A percentile compares a stretch with the other conserved stretches of the same genome.
Evolutionary conservation across 1,140 invertebrate genomes (phyloP).

Genomic region (Batillaria attramentaria): DNA sequence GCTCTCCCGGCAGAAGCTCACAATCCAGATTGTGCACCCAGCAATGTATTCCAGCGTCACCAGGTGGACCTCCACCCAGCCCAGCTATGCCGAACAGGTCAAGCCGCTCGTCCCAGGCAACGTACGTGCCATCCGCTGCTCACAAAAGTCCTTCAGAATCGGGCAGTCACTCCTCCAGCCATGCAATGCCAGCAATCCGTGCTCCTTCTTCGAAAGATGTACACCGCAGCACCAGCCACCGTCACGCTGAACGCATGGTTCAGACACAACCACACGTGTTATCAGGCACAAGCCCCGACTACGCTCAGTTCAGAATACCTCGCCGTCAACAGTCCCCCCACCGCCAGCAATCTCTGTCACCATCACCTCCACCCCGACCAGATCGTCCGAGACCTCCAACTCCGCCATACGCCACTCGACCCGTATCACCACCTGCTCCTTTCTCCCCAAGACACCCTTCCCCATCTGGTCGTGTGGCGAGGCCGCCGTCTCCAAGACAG

Average conservation of each 20-base stretch:
- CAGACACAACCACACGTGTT: neutral
- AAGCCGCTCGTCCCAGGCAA: no score
- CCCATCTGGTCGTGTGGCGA: no score
- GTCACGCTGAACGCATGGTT: neutral
- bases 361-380: neutral
- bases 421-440: neutral
- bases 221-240: neutral
- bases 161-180: no score
- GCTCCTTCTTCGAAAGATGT: neutral
- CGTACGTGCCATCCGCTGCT: no score
- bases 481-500: neutral
- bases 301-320: neutral
- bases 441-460: neutral
- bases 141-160: no score
- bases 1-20: no score
- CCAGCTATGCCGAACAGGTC: no score
- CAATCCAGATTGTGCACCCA: no score
- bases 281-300: neutral
- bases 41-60: no score
- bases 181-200: no score
- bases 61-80: no score
- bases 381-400: slow-evolving; percentile 1
- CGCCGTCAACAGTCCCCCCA: neutral
- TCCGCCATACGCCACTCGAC: neutral
- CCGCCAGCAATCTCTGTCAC: neutral